These are phyloP conservation scores for Mythimna vitellina DNA, from an alignment of 2,888 invertebrate species.

Conservation along the genomic window DNA sequence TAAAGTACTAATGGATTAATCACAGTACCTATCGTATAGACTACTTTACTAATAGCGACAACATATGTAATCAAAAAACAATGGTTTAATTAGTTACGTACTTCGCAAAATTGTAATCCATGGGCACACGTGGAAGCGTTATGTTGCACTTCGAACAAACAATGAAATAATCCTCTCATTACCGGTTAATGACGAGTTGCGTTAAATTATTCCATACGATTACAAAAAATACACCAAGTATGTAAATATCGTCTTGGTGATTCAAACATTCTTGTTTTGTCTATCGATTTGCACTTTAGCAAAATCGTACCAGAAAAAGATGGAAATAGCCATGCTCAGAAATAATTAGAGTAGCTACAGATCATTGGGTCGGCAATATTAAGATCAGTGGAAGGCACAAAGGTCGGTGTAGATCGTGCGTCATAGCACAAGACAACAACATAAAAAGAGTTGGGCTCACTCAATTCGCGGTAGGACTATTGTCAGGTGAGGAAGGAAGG, in stretches of 20 bases:
- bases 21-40: no score
- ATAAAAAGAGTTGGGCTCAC: conserved; percentile 14
- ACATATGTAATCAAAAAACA: not conserved
- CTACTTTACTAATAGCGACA: not conserved
- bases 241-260: not conserved
- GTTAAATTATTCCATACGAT: conserved; percentile 3
- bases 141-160: conserved; percentile 5
- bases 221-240: conserved; percentile 1
- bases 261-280: not conserved
- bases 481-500: conserved; percentile 23
- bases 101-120: conserved; percentile 10
- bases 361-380: conserved; percentile 26
- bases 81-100: conserved; percentile 7
- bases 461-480: conserved; percentile 9
- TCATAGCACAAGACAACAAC: conserved; percentile 15
- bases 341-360: conserved; percentile 9
- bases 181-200: not conserved
- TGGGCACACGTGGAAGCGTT: not conserved
- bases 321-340: not conserved
- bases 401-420: conserved; percentile 11
- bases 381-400: conserved; percentile 21
- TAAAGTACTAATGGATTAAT: not conserved
- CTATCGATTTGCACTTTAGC: no score
- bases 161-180: conserved; percentile 18
- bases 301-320: not conserved